Evolutionary conservation across 2,888 invertebrate species (phyloP).

Genomic region (Hemicrepidius hirtus): DNA sequence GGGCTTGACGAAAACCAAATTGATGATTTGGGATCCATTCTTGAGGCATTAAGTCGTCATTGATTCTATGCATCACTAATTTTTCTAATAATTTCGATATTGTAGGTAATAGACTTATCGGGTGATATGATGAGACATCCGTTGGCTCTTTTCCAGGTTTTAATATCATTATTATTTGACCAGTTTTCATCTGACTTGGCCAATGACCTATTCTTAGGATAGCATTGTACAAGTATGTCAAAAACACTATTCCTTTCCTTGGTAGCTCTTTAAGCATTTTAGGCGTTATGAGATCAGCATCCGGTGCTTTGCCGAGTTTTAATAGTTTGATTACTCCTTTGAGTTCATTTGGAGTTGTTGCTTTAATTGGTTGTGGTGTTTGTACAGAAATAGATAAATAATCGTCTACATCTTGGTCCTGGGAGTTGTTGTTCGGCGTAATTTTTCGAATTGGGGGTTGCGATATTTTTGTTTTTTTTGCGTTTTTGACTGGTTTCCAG

Average conservation of each 20-base stretch:
- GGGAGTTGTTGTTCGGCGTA: background rate
- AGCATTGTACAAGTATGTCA: background rate
- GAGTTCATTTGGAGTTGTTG: too few relatives aligned
- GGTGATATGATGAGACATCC: background rate
- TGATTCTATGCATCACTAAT: background rate
- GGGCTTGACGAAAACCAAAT: too few relatives aligned
- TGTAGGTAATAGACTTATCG: background rate
- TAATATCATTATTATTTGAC: background rate
- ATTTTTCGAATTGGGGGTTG: background rate
- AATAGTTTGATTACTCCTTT: too few relatives aligned
- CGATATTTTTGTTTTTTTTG: background rate
- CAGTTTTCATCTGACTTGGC: background rate
- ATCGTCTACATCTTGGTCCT: too few relatives aligned
- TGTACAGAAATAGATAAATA: too few relatives aligned
- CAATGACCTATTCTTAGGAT: too few relatives aligned
- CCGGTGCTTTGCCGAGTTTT: background rate
- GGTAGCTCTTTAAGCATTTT: conserved; percentile 7
- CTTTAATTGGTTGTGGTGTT: too few relatives aligned
- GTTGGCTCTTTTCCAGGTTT: background rate
- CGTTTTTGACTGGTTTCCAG: conserved; percentile 1
- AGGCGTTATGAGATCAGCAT: background rate
- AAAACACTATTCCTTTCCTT: background rate
- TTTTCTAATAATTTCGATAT: too few relatives aligned
- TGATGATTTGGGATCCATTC: too few relatives aligned
- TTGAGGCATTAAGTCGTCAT: too few relatives aligned